Conservation (phyloP, 2,888 invertebrate species). For the Acrobasis consociella region DNA sequence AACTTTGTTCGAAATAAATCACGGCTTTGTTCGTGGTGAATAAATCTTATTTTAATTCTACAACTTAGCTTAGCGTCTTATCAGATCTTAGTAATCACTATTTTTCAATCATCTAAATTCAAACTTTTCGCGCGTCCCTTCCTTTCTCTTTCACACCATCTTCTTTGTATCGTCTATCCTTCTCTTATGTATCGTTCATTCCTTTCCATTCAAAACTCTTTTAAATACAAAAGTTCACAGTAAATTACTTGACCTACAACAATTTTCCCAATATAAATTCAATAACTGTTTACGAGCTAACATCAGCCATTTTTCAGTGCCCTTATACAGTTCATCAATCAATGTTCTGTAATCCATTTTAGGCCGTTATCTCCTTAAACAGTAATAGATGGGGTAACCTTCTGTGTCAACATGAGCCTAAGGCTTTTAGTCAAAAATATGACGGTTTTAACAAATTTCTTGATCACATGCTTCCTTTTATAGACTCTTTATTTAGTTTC, state of each 20-base stretch:
- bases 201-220: no score
- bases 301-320: conserved; percentile 21
- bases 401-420: conserved; percentile 44
- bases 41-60: no score
- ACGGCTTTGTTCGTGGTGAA: no score
- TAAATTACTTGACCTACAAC: not conserved
- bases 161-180: no score
- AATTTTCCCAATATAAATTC: not conserved
- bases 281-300: conserved; percentile 5
- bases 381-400: conserved; percentile 51
- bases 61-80: no score
- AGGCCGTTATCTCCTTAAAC: conserved; percentile 54
- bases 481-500: not conserved
- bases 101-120: no score
- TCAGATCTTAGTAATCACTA: no score
- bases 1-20: no score
- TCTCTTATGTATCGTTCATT: no score
- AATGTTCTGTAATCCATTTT: conserved; percentile 53
- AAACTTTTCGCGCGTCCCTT: no score
- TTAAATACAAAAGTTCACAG: not conserved
- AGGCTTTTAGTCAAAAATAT: conserved; percentile 22
- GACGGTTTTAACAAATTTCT: conserved; percentile 9
- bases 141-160: no score
- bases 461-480: not conserved
- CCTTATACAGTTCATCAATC: conserved; percentile 48